Percentiles rank a stretch among this genome's conserved stretches.
These are phyloP conservation scores for Indicator maculatus DNA, from an alignment of 2,113 vertebrate genomes.

Conservation along the genomic window DNA sequence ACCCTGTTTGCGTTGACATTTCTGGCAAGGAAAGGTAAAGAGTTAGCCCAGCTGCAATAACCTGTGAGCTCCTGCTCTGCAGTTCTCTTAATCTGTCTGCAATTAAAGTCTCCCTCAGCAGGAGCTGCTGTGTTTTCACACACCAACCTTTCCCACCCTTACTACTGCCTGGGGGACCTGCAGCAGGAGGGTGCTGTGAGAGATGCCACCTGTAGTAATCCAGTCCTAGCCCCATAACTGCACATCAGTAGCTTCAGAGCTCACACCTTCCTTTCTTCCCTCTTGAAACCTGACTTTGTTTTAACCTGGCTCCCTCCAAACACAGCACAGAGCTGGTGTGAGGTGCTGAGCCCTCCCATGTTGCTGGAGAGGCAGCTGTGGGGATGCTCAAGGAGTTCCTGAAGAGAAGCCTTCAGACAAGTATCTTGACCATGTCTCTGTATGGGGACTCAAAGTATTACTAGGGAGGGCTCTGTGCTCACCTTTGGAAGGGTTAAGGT, in stretches of 20 bases:
- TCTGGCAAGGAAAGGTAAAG: slow-evolving; percentile 52
- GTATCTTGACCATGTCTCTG: neutral
- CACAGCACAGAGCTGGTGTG: neutral
- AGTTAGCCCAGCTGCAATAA: slow-evolving; percentile 49
- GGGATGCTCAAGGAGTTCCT: neutral
- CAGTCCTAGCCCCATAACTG: neutral
- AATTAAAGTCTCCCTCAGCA: neutral
- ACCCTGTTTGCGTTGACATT: slow-evolving; percentile 36
- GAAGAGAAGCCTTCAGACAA: neutral
- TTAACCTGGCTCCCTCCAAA: neutral
- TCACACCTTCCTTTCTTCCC: neutral
- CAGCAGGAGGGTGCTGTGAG: neutral
- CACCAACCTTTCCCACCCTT: fast-evolving
- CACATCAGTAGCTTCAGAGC: neutral
- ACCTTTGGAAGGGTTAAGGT: neutral
- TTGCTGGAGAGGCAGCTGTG: neutral
- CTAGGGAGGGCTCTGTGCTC: neutral
- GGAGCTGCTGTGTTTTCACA: neutral
- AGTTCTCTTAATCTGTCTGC: neutral
- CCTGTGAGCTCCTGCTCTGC: neutral
- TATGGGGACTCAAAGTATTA: fast-evolving
- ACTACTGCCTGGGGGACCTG: neutral
- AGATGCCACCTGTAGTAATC: neutral
- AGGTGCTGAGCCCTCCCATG: neutral
- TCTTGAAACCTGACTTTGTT: neutral